Evolutionary conservation across 2,797 vertebrate genomes (phyloP).

Genomic region (Morus bassanus): DNA sequence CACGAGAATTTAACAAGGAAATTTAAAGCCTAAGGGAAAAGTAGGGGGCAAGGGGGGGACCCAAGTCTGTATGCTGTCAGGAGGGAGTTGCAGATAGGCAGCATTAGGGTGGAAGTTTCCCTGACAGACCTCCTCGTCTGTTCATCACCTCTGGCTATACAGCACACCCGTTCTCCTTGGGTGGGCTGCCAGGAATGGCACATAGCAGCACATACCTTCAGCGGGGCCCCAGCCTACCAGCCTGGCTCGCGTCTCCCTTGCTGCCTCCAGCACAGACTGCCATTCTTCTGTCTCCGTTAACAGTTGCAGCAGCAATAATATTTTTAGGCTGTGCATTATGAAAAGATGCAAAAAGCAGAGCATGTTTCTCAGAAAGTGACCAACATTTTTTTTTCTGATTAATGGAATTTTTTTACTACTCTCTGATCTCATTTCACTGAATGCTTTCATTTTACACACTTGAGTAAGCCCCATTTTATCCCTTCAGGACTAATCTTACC

Average conservation of each 20-base stretch:
- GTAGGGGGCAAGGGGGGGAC: background rate
- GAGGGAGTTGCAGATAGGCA: constrained; percentile 66
- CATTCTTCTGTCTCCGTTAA: constrained; percentile 65
- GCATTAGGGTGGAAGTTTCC: constrained; percentile 71
- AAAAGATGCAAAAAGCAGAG: background rate
- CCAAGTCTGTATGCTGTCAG: background rate
- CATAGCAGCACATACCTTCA: constrained; percentile 80
- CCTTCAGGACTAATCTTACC: background rate
- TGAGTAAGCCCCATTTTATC: background rate
- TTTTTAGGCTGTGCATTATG: constrained; percentile 47
- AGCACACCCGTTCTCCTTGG: constrained; percentile 82
- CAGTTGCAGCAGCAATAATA: constrained; percentile 37
- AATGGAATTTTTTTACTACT: background rate
- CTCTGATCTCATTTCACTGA: constrained; percentile 21
- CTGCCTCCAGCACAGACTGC: constrained; percentile 79
- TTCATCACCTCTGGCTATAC: constrained; percentile 83
- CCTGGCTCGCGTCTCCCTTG: constrained; percentile 69
- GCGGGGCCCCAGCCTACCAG: constrained; percentile 80
- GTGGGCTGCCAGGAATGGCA: constrained; percentile 88
- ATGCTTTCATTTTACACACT: background rate
- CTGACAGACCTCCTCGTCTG: constrained; percentile 76
- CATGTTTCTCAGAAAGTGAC: background rate
- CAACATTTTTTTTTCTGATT: background rate
- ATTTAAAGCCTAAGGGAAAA: constrained; percentile 8
- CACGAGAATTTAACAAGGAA: constrained; percentile 19